Percentiles rank a stretch among this genome's conserved stretches.
Evolutionary conservation across 2,797 vertebrate species (phyloP).

Genomic region (Acipenser ruthenus): DNA sequence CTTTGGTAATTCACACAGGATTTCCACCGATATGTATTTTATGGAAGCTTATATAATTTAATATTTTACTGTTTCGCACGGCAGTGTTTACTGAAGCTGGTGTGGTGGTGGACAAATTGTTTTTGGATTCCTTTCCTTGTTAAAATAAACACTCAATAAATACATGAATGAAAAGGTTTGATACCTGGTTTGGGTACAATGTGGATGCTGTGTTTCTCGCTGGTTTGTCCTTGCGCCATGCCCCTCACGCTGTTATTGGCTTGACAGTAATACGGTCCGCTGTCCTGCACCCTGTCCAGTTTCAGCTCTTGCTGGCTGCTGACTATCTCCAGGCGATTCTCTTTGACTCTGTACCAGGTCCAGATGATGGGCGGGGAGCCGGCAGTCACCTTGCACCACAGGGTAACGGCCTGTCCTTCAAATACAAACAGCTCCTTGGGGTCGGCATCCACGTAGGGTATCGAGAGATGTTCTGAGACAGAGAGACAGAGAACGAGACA

Average conservation of each 20-base stretch:
- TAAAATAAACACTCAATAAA: too few relatives aligned
- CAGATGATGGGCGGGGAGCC: background rate
- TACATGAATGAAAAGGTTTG: background rate
- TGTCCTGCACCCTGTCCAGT: constrained; percentile 34
- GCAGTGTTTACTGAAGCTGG: too few relatives aligned
- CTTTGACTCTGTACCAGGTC: constrained; percentile 24
- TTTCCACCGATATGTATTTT: too few relatives aligned
- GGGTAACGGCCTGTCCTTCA: constrained; percentile 30
- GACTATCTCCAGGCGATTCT: constrained; percentile 7
- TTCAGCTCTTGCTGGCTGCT: background rate
- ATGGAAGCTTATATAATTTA: too few relatives aligned
- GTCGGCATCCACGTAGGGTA: constrained; percentile 20
- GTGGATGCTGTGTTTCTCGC: constrained; percentile 16
- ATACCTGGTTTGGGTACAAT: constrained; percentile 25
- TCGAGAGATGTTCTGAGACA: background rate
- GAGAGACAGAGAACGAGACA: background rate
- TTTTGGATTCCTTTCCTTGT: too few relatives aligned
- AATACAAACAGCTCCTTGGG: constrained; percentile 26
- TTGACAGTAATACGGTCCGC: constrained; percentile 36
- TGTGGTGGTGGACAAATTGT: too few relatives aligned
- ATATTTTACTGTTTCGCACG: too few relatives aligned
- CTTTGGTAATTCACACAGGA: too few relatives aligned
- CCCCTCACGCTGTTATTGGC: fast-evolving
- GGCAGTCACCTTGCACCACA: constrained; percentile 23
- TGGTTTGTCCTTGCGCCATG: fast-evolving